Evolutionary conservation across 2,797 vertebrate species (phyloP), one percentile per base, ranked within the genome.

Genomic region (Tokudaia muenninki): DNA sequence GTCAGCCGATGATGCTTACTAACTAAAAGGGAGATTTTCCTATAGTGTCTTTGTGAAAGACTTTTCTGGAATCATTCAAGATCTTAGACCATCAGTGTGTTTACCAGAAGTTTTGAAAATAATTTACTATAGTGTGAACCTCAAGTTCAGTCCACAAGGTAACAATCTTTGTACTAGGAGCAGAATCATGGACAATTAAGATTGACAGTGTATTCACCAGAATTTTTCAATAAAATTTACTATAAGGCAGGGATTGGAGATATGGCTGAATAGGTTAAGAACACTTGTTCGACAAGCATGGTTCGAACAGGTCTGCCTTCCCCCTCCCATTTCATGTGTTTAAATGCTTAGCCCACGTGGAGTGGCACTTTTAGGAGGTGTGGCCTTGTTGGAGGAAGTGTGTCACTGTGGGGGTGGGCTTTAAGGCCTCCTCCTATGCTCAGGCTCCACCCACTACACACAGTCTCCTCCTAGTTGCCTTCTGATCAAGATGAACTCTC

Each of bases 101-200:
- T 83, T 31, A 41, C 14, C 77, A n/a, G 65, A 75, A 95, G 55
- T 37, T 74, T 78, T 59, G 72, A 91, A 90, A 95, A 74, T 59
- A 79, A 83, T 67, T 47, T 90, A 63, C 31, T 93, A 31, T 4
- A 78, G 22, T 81, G 82, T 57, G 55, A 90, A 84, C 31, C 57
- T 55, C 74, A 94, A 90, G 87, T 80, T 86, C 50, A 57, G 61
- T 55, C 67, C 80, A 50, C 57, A 94, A 80, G 61, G 81, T 80
- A 91, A 88, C 67, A 96, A 70, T 65, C n/a, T 55, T 94, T 79
- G 10, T 44, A 57, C 1, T 92, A 31, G n/a, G 93, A 96, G 83
- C 70, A 97, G 83, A 90, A 86, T 72, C 41, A 82, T 41, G 3
- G n/a, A 22, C 12, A n/a, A 91, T 41, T 80, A 94, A 77, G 17